A percentile compares a stretch with the other conserved stretches of the same genome.
These are phyloP conservation scores for Percina caprodes DNA, from an alignment of 2,113 vertebrate genomes.

Conservation along the genomic window DNA sequence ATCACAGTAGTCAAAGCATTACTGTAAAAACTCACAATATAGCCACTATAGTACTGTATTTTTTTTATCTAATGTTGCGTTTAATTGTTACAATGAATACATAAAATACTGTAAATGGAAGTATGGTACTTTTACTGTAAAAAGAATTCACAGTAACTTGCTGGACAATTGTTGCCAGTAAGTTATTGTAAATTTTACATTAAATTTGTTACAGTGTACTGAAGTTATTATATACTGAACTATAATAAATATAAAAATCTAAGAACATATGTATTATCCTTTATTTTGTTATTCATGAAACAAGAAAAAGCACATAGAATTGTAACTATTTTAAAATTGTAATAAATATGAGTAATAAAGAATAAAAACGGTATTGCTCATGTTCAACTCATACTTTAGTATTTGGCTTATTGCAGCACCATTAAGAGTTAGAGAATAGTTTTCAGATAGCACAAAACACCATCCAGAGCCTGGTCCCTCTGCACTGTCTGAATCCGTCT, in stretches of 20 bases:
- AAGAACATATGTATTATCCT: too few species aligned
- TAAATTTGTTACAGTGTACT: background rate
- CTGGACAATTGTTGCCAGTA: too few species aligned
- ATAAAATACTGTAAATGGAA: too few species aligned
- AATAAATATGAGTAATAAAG: background rate
- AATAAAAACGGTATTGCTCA: background rate
- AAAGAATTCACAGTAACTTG: too few species aligned
- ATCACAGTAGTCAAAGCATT: too few species aligned
- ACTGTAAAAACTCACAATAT: too few species aligned
- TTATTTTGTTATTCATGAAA: background rate
- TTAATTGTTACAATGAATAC: too few species aligned
- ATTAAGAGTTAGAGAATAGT: background rate
- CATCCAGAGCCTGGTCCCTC: background rate
- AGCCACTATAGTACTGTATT: too few species aligned
- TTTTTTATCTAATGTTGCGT: too few species aligned
- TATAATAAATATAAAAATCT: background rate
- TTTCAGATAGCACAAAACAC: background rate
- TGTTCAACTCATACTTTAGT: background rate
- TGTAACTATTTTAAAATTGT: background rate
- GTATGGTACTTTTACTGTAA: too few species aligned
- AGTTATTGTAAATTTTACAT: too few species aligned
- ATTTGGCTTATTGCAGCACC: background rate
- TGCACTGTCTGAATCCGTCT: background rate
- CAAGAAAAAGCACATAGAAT: background rate
- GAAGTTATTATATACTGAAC: background rate